Evolutionary conservation across 2,888 invertebrate genomes (phyloP), one percentile per base, ranked within the genome.

Genomic region (Drosophila ustulata): DNA sequence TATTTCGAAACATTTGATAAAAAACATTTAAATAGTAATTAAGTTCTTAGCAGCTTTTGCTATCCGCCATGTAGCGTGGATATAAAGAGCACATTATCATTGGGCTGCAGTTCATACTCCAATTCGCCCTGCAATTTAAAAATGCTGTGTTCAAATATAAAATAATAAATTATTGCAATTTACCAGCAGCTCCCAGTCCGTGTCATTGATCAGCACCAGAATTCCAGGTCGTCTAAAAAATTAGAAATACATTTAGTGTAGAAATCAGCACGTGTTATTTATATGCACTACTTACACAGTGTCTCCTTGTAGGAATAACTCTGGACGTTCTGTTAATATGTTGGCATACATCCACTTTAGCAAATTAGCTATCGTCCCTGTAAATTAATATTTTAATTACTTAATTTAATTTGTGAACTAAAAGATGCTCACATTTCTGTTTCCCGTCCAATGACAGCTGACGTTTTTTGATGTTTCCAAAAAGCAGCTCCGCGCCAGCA

Each of bases 401-500:
- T 25, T 6, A n/a, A n/a, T 34, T 8, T 93, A 93, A 6, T 46
- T 1, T 4, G 4, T n/a, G 13, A 49, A n/a, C 6, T n/a, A 37
- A 0, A n/a, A 4, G 0, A 2, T 34, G 41, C 81, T 70, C 13
- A 92, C 92, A 91, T 78, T 94, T 93, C 57, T 93, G 92, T 23
- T 93, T 90, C 0, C 93, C 92, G 65, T 96, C 96, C 77, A 97
- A 92, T 28, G 93, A 92, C 0, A 97, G 91, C 64, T 95, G 93
- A 52, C 96, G 94, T 58, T 94, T 94, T 90, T 97, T 97, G 56
- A 95, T 94, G 86, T 96, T 97, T 75, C 96, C 96, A 91, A 98
- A 97, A 1, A 98, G 92, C n/a, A 97, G 91, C 91, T 98, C 98
- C 0, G 98, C 97, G 2, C 98, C 98, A 11, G 98, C 98, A 45